Base-by-base conservation (phyloP, 2,888 invertebrate genomes). In the Habrosyne pyritoides region DNA sequence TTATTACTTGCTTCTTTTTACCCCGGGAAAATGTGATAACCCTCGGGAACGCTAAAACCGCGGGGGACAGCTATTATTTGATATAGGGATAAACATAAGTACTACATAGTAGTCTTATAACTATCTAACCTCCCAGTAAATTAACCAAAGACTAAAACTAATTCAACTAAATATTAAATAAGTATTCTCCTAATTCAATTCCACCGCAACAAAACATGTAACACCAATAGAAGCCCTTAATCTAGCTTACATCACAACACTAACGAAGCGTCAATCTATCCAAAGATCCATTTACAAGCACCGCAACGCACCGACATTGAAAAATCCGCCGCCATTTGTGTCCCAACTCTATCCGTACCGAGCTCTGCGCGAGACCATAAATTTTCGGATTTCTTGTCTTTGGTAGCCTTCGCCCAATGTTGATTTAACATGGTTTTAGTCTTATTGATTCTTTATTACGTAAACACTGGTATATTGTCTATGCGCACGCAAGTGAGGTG, bases 391-490 rank as follows among this genome's bases (percentile, higher is more conserved):
- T 89, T 87, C 91, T 91, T 91, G 90, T 91, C 91, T 90, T 83
- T 91, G 89, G 81, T 73, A 70, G 80, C 82, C 70, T 84, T 85
- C 85, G 84, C 87, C 90, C 91, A 87, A 91, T 92, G 91, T 92
- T 92, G 91, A 91, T 91, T 91, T 91, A 92, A 89, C 91, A 88
- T 84, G 89, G 91, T 91, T 91, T 91, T 91, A 91, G 90, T 88
- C 83, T 89, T 92, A 92, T 92, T 91, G 92, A 92, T 92, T 91
- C 91, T 91, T 91, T 91, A 90, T 88, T 86, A 86, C 87, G 86
- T 78, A 81, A 80, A 84, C 79, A 79, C 64, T 60, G 79, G 50
- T 50, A 50, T 79, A 84, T 84, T 89, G 91, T 90, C 88, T 84
- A 81, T 79, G 82, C 85, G 86, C 87, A 87, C 88, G 87, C 85